Conservation (phyloP, 2,797 vertebrate species). For the Poecilia gillii region DNA sequence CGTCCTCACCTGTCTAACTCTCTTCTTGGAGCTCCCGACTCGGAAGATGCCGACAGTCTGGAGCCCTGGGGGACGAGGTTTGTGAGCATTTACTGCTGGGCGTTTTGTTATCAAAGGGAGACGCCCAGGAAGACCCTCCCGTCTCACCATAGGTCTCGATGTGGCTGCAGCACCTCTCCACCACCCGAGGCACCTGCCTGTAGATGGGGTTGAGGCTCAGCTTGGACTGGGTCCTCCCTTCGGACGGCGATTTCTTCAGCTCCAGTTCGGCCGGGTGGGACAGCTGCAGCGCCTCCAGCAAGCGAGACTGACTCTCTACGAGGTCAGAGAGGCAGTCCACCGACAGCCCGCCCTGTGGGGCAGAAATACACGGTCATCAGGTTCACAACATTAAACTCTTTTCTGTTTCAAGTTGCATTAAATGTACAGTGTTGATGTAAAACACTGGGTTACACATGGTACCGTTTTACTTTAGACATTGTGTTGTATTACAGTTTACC, state of each 20-base stretch:
- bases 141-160: constrained; percentile 87
- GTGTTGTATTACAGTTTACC: neutral
- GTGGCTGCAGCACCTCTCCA: constrained; percentile 91
- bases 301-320: constrained; percentile 85
- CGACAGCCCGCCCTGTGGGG: constrained; percentile 86
- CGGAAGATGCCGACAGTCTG: constrained; percentile 91
- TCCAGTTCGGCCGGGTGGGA: constrained; percentile 87
- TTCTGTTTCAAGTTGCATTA: neutral
- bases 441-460: neutral
- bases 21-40: constrained; percentile 89
- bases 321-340: constrained; percentile 92
- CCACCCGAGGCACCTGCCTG: constrained; percentile 88
- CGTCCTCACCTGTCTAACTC: constrained; percentile 87
- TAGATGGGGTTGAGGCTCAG: constrained; percentile 93
- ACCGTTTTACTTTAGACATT: neutral
- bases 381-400: neutral
- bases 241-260: constrained; percentile 71
- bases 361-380: neutral
- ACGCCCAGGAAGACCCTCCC: neutral
- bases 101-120: neutral
- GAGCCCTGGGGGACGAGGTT: constrained; percentile 81
- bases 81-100: neutral
- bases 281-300: constrained; percentile 92
- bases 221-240: constrained; percentile 77
- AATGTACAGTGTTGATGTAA: neutral